Base-by-base conservation (phyloP, 30 jellyfish, hydroid and myxozoan genomes). In the Aurelia aurita region DNA sequence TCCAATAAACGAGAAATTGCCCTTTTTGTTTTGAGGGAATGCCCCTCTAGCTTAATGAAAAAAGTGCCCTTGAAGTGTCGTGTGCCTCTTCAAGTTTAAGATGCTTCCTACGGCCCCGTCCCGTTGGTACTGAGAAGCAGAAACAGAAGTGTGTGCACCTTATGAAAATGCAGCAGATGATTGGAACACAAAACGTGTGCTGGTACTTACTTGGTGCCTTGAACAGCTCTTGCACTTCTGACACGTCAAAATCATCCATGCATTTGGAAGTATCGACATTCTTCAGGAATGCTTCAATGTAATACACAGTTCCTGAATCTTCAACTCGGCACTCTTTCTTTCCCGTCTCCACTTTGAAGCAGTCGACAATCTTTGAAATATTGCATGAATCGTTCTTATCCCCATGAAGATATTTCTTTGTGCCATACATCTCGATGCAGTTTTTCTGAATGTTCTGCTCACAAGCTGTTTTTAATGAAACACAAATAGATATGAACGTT, bases 281-380 rank as follows among this genome's bases (percentile, higher is more conserved):
- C 29, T 75, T 68, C 28, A 83, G 67, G 60, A 54, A 71, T 1
- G 87, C 87, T 13, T 83, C 87, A 53, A 83, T 70, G 62, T 83
- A 83, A 23, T 75, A 66, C 20, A 83, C 93, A 6, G 93, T 83
- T 45, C 93, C 93, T 11, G 46, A 53, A 53, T 83, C 93, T 1
- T 71, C 62, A n/a, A 53, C 81, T 8, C 57, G 74, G 61, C 93
- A 83, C 27, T 69, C 93, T 44, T 19, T 34, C 51, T 83, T 83
- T 47, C 26, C 58, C 27, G 72, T 83, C 74, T 83, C 93, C 21
- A 14, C 58, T 6, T 57, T 57, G 58, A 69, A 31, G 45, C 93
- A 83, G 74, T 70, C 74, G 1, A 45, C 66, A 46, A 83, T 13
- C 80, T 27, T 58, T 26, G n/a, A 21, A 27, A 83, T 32, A 25